Evolutionary conservation across 2,888 invertebrate species (phyloP), one percentile per base, ranked within the genome.

Genomic region (Pristionchus mayeri): DNA sequence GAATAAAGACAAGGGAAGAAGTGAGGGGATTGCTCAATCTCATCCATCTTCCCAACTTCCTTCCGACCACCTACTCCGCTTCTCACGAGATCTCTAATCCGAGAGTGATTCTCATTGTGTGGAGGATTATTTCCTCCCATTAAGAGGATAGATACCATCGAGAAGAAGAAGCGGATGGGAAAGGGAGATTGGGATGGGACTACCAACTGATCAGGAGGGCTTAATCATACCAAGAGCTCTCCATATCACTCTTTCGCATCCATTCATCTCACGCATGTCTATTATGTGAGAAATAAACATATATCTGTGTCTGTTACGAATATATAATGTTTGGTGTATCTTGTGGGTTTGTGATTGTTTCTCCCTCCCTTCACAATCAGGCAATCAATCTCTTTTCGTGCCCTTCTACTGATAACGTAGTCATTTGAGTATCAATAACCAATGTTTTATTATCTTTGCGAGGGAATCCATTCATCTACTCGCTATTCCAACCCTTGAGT

Each of bases 1-100:
- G 2, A 16, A 63, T 63, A n/a, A 30, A 67, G 67, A 67, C 67
- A 67, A 67, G 67, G 67, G 67, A 67, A 37, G 67, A 67, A 67
- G 67, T 67, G 37, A 16, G 6, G 34, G 6, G 16, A 34, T 67
- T 67, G 37, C 40, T 67, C 67, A 67, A 67, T 67, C 37, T 37
- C 21, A 18, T 67, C 37, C 18, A 67, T 37, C 34, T 34, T 30
- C 30, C 60, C 44, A 13, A 44, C 44, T 44, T 9, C 44, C 44
- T 44, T 44, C 44, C 44, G 44, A 44, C 44, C 13, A 44, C 44
- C 44, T 44, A 44, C 44, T 44, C 44, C 13, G 30, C 60, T 60
- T 60, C 60, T 60, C 60, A 60, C 60, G 60, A 27, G 27, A 24
- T 60, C 27, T 60, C 11, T 60, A 60, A 60, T 60, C 60, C 30